Conservation (phyloP, 2,797 vertebrate species). For the Acanthornis magna region DNA sequence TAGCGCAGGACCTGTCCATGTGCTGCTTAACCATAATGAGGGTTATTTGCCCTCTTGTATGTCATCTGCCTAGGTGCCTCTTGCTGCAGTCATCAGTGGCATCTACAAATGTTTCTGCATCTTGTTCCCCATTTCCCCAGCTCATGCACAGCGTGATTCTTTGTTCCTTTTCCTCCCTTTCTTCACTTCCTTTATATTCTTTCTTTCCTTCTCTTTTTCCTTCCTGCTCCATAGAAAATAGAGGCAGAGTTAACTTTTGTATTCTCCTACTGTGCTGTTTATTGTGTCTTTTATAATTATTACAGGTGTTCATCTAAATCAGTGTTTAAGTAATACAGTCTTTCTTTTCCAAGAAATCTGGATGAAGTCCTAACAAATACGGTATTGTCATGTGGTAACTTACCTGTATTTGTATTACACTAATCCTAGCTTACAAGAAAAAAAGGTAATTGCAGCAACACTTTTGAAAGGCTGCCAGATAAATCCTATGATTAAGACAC, state of each 20-base stretch:
- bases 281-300: neutral
- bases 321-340: slow-evolving; percentile 32
- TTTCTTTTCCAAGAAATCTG: slow-evolving; percentile 57
- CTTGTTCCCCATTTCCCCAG: neutral
- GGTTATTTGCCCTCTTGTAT: neutral
- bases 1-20: neutral
- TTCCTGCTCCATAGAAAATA: neutral
- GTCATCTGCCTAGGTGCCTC: neutral
- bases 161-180: neutral
- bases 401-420: slow-evolving; percentile 66
- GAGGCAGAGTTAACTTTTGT: neutral
- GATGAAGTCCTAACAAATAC: slow-evolving; percentile 67
- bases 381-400: slow-evolving; percentile 55
- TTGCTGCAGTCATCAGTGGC: neutral
- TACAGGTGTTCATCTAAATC: neutral
- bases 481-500: slow-evolving; percentile 60
- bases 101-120: neutral
- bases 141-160: neutral
- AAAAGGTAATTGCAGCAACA: slow-evolving; percentile 66
- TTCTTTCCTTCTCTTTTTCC: neutral
- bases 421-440: slow-evolving; percentile 73
- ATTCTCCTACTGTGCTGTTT: neutral
- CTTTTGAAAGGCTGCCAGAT: slow-evolving; percentile 67
- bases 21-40: neutral
- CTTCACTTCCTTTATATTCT: neutral